These are phyloP conservation scores for Eugnorisma glareosa DNA, from an alignment of 2,888 invertebrate species.

Conservation along the genomic window DNA sequence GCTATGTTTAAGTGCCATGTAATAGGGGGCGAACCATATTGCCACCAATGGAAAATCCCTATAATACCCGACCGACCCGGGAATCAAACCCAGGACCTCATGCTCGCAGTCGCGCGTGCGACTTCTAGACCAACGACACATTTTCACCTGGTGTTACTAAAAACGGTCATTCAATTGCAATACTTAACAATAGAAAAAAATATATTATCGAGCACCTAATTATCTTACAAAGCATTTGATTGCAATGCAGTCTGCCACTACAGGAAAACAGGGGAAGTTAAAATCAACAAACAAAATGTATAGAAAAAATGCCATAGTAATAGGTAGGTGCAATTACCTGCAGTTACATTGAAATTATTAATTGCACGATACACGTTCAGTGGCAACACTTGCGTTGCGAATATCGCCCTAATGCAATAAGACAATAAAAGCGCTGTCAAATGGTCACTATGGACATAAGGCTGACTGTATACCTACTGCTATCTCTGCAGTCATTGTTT, in stretches of 20 bases:
- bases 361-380: slow-evolving; percentile 48
- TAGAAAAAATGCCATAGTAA: slow-evolving; percentile 41
- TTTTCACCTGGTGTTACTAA: background rate
- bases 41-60: too few relatives aligned
- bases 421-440: background rate
- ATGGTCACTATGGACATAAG: background rate
- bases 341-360: slow-evolving; percentile 43
- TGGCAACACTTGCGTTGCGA: background rate
- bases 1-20: too few relatives aligned
- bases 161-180: too few relatives aligned
- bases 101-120: background rate
- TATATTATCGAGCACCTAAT: slow-evolving; percentile 30
- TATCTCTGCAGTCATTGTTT: slow-evolving; percentile 30
- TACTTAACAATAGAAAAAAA: background rate
- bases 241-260: slow-evolving; percentile 34
- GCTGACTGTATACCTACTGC: slow-evolving; percentile 19
- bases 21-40: too few relatives aligned
- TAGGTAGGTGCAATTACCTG: slow-evolving; percentile 47
- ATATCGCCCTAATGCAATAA: background rate
- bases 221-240: slow-evolving; percentile 20
- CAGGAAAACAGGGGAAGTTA: slow-evolving; percentile 50
- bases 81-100: background rate
- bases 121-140: background rate
- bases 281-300: slow-evolving; percentile 45
- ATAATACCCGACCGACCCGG: background rate